Conservation (phyloP, 2,113 vertebrate genomes). For the Hippocampus zosterae region DNA sequence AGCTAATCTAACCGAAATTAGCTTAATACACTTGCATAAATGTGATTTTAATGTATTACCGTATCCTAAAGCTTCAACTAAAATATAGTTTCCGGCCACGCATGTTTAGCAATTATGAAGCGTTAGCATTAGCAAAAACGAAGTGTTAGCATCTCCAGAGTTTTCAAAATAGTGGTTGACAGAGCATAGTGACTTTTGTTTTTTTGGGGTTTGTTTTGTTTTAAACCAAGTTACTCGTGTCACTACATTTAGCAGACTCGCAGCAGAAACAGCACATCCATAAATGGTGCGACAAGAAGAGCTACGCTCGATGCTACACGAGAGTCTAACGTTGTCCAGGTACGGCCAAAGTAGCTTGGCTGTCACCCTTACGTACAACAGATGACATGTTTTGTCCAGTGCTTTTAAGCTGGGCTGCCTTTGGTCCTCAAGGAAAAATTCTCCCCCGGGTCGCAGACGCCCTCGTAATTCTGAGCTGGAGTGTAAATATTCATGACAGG, state of each 20-base stretch:
- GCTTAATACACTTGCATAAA: too few species aligned
- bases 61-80: background rate
- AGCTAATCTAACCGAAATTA: background rate
- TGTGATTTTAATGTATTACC: background rate
- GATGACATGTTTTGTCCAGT: conserved; percentile 23
- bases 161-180: background rate
- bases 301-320: conserved; percentile 19
- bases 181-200: background rate
- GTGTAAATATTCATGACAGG: conserved; percentile 56
- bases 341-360: conserved; percentile 28
- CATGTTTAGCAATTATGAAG: background rate
- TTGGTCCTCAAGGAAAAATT: conserved; percentile 32
- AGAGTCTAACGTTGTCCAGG: conserved; percentile 41
- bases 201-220: background rate
- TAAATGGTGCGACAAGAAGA: conserved; percentile 36
- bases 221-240: background rate
- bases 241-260: background rate
- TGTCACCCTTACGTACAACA: conserved; percentile 47
- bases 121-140: background rate
- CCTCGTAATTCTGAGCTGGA: conserved; percentile 57
- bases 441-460: conserved; percentile 38
- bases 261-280: conserved; percentile 29
- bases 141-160: background rate
- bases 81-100: background rate
- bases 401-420: conserved; percentile 35